Evolutionary conservation across 2,113 vertebrate genomes (phyloP).

Genomic region (Sakesphorus luctuosus): DNA sequence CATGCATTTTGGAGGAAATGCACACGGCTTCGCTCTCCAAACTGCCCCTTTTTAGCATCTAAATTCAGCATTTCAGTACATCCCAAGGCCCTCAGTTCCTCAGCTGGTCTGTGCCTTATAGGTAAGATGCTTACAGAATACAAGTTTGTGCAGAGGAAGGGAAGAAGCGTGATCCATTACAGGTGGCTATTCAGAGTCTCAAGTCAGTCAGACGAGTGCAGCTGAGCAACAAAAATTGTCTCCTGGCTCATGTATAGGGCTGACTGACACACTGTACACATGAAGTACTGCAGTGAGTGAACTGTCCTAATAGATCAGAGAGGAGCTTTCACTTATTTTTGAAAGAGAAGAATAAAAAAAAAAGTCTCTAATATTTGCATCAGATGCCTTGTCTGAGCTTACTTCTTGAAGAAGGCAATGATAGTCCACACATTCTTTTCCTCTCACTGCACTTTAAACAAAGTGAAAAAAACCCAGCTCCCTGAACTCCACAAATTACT

Average conservation of each 20-base stretch:
- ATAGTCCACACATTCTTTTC: not conserved
- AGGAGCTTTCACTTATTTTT: not conserved
- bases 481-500: not conserved
- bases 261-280: not conserved
- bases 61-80: not conserved
- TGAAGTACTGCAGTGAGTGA: not conserved
- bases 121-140: not conserved
- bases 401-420: not conserved
- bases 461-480: not conserved
- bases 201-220: not conserved
- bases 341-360: not conserved
- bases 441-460: not conserved
- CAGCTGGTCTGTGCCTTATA: not conserved
- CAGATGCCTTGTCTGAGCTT: not conserved
- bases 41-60: not conserved
- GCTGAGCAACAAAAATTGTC: not conserved
- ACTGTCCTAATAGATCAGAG: not conserved
- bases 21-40: not conserved
- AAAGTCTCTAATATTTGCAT: not conserved
- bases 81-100: not conserved
- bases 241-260: accelerated
- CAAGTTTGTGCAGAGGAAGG: not conserved
- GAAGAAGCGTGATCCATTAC: not conserved
- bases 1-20: not conserved
- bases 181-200: not conserved